Percentiles rank a stretch among this genome's conserved stretches.
These are phyloP conservation scores for Herpailurus yagouaroundi DNA, from an alignment of 2,113 vertebrate species.

Conservation along the genomic window DNA sequence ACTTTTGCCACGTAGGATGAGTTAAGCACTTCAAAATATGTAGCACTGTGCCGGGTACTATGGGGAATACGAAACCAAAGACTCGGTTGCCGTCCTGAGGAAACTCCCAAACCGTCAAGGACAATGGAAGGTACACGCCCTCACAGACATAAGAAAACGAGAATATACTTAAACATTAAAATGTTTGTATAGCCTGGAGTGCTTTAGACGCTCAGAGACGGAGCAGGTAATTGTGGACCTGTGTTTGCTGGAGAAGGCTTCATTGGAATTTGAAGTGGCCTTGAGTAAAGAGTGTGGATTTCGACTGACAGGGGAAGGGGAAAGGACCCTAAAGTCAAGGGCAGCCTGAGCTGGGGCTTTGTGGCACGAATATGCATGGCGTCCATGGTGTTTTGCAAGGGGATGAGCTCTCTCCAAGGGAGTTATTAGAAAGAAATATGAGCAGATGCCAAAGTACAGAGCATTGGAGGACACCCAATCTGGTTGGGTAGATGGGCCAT, in stretches of 20 bases:
- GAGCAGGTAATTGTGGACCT: not conserved
- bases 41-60: not conserved
- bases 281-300: not conserved
- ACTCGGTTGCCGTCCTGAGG: not conserved
- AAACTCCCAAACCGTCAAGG: not conserved
- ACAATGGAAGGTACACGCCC: not conserved
- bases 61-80: not conserved
- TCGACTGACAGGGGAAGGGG: not conserved
- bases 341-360: not conserved
- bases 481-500: slow-evolving; percentile 34
- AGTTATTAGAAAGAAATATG: slow-evolving; percentile 34
- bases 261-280: not conserved
- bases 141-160: not conserved
- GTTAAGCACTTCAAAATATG: not conserved
- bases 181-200: not conserved
- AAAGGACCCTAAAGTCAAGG: not conserved
- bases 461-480: slow-evolving; percentile 64
- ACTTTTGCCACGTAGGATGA: not conserved
- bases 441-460: slow-evolving; percentile 72
- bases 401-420: slow-evolving; percentile 44
- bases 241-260: not conserved
- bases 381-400: not conserved
- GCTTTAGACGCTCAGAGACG: not conserved
- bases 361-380: not conserved
- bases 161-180: not conserved